A percentile compares a stretch with the other conserved stretches of the same genome.
These are phyloP conservation scores for Pachyuromys duprasi DNA, from an alignment of 2,797 vertebrate species.

Conservation along the genomic window DNA sequence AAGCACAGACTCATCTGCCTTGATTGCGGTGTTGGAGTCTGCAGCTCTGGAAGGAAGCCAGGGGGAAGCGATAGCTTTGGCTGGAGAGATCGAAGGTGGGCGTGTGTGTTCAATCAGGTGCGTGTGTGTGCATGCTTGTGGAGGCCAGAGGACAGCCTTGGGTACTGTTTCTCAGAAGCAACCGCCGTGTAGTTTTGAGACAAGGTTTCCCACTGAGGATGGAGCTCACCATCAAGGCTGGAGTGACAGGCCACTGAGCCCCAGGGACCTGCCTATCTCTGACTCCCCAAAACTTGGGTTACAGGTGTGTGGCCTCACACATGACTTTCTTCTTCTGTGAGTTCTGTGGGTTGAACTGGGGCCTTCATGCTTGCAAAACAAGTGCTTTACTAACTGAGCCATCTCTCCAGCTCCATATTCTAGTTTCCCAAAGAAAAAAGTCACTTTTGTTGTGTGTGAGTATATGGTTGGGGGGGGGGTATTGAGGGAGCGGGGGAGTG, in stretches of 20 bases:
- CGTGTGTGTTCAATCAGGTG: not conserved
- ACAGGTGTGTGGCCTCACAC: not conserved
- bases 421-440: not conserved
- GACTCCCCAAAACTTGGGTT: not conserved
- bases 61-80: fast-evolving
- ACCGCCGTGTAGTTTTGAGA: not conserved
- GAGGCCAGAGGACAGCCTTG: not conserved
- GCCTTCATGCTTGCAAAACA: not conserved
- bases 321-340: not conserved
- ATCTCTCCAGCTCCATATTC: not conserved
- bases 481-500: not conserved
- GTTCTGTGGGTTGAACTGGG: not conserved
- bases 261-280: not conserved
- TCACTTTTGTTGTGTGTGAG: not conserved
- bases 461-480: not conserved
- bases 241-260: not conserved
- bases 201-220: not conserved
- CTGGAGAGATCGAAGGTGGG: fast-evolving
- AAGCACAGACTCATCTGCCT: not conserved
- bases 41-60: not conserved
- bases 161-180: not conserved
- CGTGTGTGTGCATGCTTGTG: too few relatives aligned
- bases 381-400: not conserved
- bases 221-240: not conserved
- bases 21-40: fast-evolving